A percentile compares a stretch with the other conserved stretches of the same genome.
phyloP scores from a whole-genome alignment of 2,797 vertebrate genomes.

The Bovichtus diacanthus region DNA sequence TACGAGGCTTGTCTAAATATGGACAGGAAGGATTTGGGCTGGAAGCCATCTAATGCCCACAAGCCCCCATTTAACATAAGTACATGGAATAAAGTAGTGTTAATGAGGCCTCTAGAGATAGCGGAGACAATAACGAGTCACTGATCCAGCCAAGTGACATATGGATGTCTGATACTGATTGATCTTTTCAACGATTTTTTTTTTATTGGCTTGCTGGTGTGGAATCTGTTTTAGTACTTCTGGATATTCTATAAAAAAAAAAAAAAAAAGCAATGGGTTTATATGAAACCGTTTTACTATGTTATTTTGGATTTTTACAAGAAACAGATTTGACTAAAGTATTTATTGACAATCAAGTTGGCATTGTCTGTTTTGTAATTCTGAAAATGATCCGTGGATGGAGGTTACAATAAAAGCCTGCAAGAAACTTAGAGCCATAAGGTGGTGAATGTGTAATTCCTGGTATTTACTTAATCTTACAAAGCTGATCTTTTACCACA shows the following conservation, averaged over 20 bases:
- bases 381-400: background rate
- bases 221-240: slow-evolving; percentile 18
- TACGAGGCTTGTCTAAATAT: slow-evolving; percentile 33
- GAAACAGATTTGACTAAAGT: background rate
- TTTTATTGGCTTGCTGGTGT: slow-evolving; percentile 19
- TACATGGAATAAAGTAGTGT: slow-evolving; percentile 50
- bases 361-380: background rate
- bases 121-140: slow-evolving; percentile 43
- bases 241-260: too few species aligned
- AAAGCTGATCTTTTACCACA: slow-evolving; percentile 14
- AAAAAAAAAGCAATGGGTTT: background rate
- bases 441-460: slow-evolving; percentile 1
- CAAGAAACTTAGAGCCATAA: background rate
- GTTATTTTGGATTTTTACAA: background rate
- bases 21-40: slow-evolving; percentile 31
- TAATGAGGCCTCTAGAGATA: slow-evolving; percentile 63
- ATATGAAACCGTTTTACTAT: background rate
- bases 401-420: slow-evolving; percentile 3
- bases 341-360: background rate
- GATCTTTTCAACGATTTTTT: slow-evolving; percentile 5
- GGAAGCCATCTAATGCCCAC: slow-evolving; percentile 34
- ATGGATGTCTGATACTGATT: slow-evolving; percentile 39
- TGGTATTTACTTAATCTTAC: background rate
- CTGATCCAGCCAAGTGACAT: slow-evolving; percentile 49
- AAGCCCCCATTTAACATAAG: slow-evolving; percentile 45